These are phyloP conservation scores for Hozukius guyotensis DNA, from an alignment of 2,797 vertebrate genomes.

Conservation along the genomic window DNA sequence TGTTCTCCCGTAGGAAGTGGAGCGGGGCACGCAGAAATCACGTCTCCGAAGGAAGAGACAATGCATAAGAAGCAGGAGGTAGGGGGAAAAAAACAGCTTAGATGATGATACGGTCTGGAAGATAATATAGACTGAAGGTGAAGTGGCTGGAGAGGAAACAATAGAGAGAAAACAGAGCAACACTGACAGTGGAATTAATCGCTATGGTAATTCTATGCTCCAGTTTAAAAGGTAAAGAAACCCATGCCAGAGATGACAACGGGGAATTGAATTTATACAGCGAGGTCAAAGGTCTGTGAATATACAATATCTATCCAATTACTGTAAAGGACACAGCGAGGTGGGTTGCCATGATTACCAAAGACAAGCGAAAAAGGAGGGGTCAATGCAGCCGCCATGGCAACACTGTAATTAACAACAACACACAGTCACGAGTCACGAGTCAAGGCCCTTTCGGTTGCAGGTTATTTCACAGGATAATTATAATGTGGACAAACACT, in stretches of 20 bases:
- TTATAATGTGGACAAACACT: neutral
- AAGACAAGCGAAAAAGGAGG: neutral
- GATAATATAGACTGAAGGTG: neutral
- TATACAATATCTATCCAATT: slow-evolving; percentile 37
- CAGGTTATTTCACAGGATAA: neutral
- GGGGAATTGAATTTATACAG: slow-evolving; percentile 5
- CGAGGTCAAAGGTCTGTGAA: slow-evolving; percentile 6
- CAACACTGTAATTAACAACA: slow-evolving; percentile 28
- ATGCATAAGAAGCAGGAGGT: neutral
- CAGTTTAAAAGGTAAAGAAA: slow-evolving; percentile 18
- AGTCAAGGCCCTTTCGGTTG: neutral
- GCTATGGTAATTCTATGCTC: neutral
- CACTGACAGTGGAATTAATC: neutral
- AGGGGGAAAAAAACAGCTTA: neutral
- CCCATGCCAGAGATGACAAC: neutral
- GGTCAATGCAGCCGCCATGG: neutral
- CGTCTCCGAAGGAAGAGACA: neutral
- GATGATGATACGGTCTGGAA: neutral
- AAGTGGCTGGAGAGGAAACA: neutral
- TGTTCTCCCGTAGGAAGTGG: slow-evolving; percentile 39
- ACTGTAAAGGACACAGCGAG: slow-evolving; percentile 40
- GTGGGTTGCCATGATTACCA: slow-evolving; percentile 52
- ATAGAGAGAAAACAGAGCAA: neutral
- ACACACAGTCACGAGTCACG: neutral
- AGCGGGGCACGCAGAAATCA: neutral